These are phyloP conservation scores for Dinoponera quadriceps DNA, from an alignment of 1,140 invertebrate genomes.

Conservation along the genomic window DNA sequence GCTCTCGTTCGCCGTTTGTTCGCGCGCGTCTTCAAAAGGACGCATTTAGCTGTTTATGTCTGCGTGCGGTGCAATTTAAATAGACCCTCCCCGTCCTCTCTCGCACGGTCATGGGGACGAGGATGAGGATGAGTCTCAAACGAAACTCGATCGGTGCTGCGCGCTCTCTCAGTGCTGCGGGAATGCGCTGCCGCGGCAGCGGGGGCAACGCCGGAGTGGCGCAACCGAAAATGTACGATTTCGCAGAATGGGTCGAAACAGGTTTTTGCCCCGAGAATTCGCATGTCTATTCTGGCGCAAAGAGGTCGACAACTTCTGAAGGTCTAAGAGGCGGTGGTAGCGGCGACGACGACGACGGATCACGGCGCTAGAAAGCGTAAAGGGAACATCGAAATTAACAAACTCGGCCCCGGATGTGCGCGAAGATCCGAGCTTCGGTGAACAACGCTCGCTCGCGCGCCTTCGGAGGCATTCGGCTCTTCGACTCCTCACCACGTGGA, in stretches of 20 bases:
- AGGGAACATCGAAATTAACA: slow-evolving; percentile 44
- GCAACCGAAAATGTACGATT: slow-evolving; percentile 31
- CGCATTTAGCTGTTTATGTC: slow-evolving; percentile 11
- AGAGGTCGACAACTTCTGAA: slow-evolving; percentile 57
- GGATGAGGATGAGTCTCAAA: neutral
- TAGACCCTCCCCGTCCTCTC: neutral
- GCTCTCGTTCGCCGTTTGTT: neutral
- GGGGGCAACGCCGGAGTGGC: neutral
- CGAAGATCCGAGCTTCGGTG: neutral
- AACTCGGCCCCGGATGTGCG: neutral
- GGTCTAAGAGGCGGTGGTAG: slow-evolving; percentile 10
- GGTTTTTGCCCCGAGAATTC: slow-evolving; percentile 38
- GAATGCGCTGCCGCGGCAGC: neutral
- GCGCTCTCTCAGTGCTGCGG: neutral
- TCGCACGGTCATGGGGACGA: no score
- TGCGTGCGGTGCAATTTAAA: neutral
- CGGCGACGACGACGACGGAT: neutral
- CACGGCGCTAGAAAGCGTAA: slow-evolving; percentile 62
- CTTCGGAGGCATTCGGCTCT: neutral
- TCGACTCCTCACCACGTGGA: no score
- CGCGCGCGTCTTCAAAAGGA: neutral
- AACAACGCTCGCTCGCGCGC: neutral
- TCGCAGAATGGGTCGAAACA: slow-evolving; percentile 40
- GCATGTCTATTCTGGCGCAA: slow-evolving; percentile 47
- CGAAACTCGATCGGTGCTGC: neutral